Conservation (phyloP, 2,797 vertebrate species). For the Oreortyx pictus region DNA sequence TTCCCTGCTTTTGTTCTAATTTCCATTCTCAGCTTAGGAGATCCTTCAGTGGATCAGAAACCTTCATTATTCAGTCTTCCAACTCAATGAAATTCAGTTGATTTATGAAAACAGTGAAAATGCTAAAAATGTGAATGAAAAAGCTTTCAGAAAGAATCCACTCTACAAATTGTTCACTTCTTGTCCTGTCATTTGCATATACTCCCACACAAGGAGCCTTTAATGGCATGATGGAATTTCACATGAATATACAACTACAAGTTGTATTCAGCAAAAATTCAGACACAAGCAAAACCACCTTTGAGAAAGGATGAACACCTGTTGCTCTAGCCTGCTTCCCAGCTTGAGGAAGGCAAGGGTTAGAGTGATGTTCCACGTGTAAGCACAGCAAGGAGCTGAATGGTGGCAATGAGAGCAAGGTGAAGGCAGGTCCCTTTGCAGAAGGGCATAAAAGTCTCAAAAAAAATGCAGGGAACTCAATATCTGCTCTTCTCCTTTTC, state of each 20-base stretch:
- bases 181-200: constrained; percentile 24
- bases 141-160: not conserved
- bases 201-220: not conserved
- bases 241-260: constrained; percentile 48
- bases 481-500: not conserved
- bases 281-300: constrained; percentile 21
- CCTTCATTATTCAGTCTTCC: not conserved
- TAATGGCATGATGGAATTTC: not conserved
- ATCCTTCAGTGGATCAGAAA: not conserved
- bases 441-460: not conserved
- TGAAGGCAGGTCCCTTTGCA: not conserved
- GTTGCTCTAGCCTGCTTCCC: not conserved
- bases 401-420: not conserved
- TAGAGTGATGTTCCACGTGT: not conserved
- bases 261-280: constrained; percentile 8
- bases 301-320: not conserved
- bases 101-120: not conserved
- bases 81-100: not conserved
- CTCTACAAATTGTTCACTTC: not conserved
- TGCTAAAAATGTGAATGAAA: not conserved
- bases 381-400: not conserved
- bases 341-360: rapidly evolving
- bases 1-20: not conserved
- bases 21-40: not conserved
- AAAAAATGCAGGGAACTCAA: not conserved